Percentiles rank a stretch among this genome's conserved stretches.
phyloP scores from a whole-genome alignment of 2,113 vertebrate species.

The Daubentonia madagascariensis region DNA sequence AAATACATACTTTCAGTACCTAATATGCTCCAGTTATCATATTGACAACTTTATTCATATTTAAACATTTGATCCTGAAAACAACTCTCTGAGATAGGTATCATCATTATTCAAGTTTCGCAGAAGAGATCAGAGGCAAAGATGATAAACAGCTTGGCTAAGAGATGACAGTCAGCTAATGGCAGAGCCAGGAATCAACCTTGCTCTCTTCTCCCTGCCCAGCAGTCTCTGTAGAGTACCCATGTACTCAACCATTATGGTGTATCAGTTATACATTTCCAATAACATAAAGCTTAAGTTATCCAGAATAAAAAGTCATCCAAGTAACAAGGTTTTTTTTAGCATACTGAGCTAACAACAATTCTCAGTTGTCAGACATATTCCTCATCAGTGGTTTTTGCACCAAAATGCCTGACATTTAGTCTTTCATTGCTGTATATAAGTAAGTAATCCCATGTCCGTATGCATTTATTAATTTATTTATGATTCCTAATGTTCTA shows the following conservation, averaged over 20 bases:
- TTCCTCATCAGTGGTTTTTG: background rate
- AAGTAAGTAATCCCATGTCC: background rate
- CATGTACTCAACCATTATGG: background rate
- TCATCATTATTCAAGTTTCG: background rate
- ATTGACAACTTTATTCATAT: background rate
- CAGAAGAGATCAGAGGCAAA: background rate
- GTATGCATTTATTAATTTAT: background rate
- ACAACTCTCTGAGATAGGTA: background rate
- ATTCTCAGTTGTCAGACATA: background rate
- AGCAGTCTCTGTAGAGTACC: background rate
- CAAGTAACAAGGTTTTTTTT: background rate
- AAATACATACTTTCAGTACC: background rate
- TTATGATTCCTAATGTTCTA: background rate
- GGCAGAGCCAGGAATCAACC: background rate
- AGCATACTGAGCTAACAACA: background rate
- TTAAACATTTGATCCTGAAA: background rate
- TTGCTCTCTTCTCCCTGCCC: accelerated
- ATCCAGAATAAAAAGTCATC: background rate
- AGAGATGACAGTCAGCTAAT: background rate
- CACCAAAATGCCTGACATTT: background rate
- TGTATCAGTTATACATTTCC: background rate
- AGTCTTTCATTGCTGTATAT: background rate
- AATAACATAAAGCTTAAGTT: background rate
- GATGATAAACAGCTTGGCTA: background rate
- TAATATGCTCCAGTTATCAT: background rate